A percentile compares a stretch with the other conserved stretches of the same genome.
Conservation (phyloP, 1,140 invertebrate genomes). For the Liolophura sinensis region DNA sequence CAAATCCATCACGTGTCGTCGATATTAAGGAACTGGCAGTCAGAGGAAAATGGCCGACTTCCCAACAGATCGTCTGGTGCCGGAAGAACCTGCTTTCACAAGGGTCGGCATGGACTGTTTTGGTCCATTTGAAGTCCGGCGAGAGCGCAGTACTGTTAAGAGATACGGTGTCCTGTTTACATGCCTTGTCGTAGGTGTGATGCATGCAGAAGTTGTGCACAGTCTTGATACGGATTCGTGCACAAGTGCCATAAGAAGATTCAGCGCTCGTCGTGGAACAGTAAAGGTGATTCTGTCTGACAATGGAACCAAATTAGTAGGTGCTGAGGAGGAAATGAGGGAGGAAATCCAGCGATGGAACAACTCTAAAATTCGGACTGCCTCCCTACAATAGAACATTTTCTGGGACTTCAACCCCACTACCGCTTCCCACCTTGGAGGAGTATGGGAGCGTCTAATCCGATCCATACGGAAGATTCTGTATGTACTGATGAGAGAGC, state of each 20-base stretch:
- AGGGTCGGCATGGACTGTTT: slow-evolving; percentile 38
- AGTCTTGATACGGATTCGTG: slow-evolving; percentile 18
- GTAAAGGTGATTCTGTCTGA: slow-evolving; percentile 10
- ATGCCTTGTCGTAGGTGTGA: slow-evolving; percentile 21
- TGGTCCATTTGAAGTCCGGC: slow-evolving; percentile 30
- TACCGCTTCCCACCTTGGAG: slow-evolving; percentile 51
- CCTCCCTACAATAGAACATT: slow-evolving; percentile 24
- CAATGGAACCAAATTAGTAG: slow-evolving; percentile 29
- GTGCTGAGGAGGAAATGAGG: slow-evolving; percentile 29
- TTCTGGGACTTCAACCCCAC: slow-evolving; percentile 58
- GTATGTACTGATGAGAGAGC: slow-evolving; percentile 14
- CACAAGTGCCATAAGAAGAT: slow-evolving; percentile 22
- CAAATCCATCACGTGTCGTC: slow-evolving; percentile 7
- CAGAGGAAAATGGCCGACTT: slow-evolving; percentile 23
- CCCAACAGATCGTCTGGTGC: slow-evolving; percentile 15
- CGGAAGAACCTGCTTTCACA: slow-evolving; percentile 29
- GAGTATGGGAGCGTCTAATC: slow-evolving; percentile 50
- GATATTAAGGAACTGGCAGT: neutral
- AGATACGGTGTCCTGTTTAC: slow-evolving; percentile 38
- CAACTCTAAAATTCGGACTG: slow-evolving; percentile 5
- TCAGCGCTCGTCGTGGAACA: slow-evolving; percentile 19
- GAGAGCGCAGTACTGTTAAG: slow-evolving; percentile 17
- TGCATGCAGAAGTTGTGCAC: slow-evolving; percentile 29
- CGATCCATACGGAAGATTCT: slow-evolving; percentile 43
- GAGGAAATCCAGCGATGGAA: slow-evolving; percentile 26